Conservation (phyloP, 2,113 vertebrate species). For the Sinocyclocheilus rhinocerous region DNA sequence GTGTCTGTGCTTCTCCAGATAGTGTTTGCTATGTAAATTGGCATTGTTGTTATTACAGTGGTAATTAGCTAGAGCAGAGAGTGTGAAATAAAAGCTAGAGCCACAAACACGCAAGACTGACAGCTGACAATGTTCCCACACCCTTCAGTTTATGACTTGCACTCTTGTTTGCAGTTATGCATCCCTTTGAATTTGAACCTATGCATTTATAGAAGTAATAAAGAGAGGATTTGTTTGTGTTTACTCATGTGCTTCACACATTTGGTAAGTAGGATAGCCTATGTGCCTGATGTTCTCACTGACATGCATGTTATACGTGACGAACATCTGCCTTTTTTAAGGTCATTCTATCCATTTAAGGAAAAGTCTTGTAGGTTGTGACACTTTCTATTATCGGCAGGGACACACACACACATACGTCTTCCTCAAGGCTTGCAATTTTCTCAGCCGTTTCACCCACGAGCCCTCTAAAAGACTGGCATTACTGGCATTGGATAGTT, state of each 20-base stretch:
- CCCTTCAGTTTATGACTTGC: conserved; percentile 36
- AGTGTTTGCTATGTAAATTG: conserved; percentile 61
- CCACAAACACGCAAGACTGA: conserved; percentile 58
- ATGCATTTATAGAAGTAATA: neutral
- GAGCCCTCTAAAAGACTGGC: conserved; percentile 10
- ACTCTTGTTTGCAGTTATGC: neutral
- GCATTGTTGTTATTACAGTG: conserved; percentile 72
- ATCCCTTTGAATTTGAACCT: neutral
- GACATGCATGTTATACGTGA: neutral
- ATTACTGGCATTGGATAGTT: neutral
- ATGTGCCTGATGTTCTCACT: neutral
- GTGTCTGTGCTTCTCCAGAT: conserved; percentile 65
- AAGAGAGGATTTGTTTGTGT: neutral
- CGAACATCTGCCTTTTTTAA: neutral
- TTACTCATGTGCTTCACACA: neutral
- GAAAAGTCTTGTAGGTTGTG: neutral
- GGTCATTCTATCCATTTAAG: neutral
- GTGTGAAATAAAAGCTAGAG: conserved; percentile 66
- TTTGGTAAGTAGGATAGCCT: neutral
- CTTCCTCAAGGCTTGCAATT: conserved; percentile 28
- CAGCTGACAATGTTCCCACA: conserved; percentile 60
- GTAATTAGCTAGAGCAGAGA: conserved; percentile 71
- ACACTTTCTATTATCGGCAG: neutral
- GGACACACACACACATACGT: neutral
- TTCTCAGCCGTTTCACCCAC: conserved; percentile 7